Evolutionary conservation across 2,888 invertebrate genomes (phyloP).

Genomic region (Caradrina clavipalpis): DNA sequence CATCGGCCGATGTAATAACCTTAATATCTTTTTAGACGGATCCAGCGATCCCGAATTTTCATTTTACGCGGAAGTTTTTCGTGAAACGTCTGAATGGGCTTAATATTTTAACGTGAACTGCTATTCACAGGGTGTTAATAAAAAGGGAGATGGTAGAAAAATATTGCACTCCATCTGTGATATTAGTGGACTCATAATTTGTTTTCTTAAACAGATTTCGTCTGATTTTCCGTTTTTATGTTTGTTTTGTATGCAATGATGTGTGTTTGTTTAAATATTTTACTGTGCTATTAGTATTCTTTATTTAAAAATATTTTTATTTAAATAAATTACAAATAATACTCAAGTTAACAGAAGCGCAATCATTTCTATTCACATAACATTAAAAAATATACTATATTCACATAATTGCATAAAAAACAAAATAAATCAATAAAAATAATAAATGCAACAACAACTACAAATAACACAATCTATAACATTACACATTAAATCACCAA

Average conservation of each 20-base stretch:
- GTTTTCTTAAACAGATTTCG: background rate
- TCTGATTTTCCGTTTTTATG: background rate
- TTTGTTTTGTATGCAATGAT: background rate
- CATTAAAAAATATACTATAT: background rate
- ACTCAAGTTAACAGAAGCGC: too few species aligned
- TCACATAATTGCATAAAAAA: background rate
- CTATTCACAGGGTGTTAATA: conserved; percentile 64
- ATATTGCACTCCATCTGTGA: conserved; percentile 34
- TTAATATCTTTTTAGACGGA: conserved; percentile 53
- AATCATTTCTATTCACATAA: background rate
- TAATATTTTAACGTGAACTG: conserved; percentile 65
- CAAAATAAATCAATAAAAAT: background rate
- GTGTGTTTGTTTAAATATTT: background rate
- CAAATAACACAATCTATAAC: conserved; percentile 55
- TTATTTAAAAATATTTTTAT: background rate
- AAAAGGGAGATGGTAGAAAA: conserved; percentile 46
- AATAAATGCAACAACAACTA: conserved; percentile 19
- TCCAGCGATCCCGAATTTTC: conserved; percentile 51
- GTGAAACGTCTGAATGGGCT: conserved; percentile 57
- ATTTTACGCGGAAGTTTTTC: conserved; percentile 58
- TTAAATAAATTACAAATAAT: background rate
- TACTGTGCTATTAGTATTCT: background rate
- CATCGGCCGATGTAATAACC: too few species aligned
- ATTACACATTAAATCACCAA: conserved; percentile 85
- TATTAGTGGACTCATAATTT: conserved; percentile 11